Evolutionary conservation across 1,140 invertebrate genomes (phyloP).

Genomic region (Delia radicum): DNA sequence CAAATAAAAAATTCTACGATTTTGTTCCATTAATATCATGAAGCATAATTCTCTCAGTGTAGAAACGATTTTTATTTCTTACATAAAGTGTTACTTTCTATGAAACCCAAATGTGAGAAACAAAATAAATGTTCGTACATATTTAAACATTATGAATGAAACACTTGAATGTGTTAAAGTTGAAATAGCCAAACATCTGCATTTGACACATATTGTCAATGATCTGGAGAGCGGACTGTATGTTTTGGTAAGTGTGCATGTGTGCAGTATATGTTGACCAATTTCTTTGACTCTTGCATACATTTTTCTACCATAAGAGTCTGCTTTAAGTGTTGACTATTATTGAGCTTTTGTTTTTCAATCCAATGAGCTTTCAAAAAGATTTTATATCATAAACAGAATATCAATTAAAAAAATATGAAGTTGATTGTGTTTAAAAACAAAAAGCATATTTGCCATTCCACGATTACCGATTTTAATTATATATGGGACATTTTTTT

Average conservation of each 20-base stretch:
- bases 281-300: background rate
- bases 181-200: conserved; percentile 14
- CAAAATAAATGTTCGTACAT: background rate
- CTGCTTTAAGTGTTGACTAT: conserved; percentile 3
- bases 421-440: background rate
- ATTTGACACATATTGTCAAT: conserved; percentile 21
- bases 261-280: background rate
- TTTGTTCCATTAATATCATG: too few species aligned
- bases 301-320: background rate
- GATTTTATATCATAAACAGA: conserved; percentile 12
- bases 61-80: too few species aligned
- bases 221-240: too few species aligned
- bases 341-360: background rate
- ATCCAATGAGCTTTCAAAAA: background rate
- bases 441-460: background rate
- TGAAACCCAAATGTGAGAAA: background rate
- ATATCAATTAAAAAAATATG: conserved; percentile 2
- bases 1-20: too few species aligned
- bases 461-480: too few species aligned
- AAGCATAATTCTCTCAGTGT: too few species aligned
- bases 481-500: too few species aligned
- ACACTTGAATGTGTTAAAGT: background rate
- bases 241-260: background rate
- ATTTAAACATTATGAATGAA: background rate
- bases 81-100: too few species aligned